A percentile compares a stretch with the other conserved stretches of the same genome.
Evolutionary conservation across 2,113 vertebrate genomes (phyloP).

Genomic region (Passer montanus): DNA sequence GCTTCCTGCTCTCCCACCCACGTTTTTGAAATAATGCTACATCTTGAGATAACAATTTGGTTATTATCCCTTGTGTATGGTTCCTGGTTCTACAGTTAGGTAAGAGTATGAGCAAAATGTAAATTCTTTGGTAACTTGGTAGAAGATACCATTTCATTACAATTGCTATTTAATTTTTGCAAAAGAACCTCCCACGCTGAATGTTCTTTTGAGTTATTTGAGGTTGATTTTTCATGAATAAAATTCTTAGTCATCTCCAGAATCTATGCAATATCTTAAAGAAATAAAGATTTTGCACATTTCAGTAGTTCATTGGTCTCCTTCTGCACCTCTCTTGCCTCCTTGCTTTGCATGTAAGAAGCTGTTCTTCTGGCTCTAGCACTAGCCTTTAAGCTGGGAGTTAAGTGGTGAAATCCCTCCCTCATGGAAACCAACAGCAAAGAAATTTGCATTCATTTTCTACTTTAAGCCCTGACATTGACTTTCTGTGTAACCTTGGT

Average conservation of each 20-base stretch:
- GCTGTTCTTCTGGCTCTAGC: neutral
- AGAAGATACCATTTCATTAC: conserved; percentile 62
- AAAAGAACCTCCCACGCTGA: conserved; percentile 53
- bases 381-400: neutral
- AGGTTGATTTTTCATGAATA: conserved; percentile 64
- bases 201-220: conserved; percentile 65
- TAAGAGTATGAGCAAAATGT: conserved; percentile 54
- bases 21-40: neutral
- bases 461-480: neutral
- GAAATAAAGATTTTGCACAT: neutral
- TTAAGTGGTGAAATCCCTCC: neutral
- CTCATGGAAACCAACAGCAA: neutral
- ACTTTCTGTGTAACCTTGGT: neutral
- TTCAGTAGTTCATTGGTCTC: neutral
- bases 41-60: neutral
- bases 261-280: conserved; percentile 39
- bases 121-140: conserved; percentile 33
- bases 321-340: neutral
- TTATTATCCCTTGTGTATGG: neutral
- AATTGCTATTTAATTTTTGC: conserved; percentile 58
- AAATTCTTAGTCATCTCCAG: conserved; percentile 64
- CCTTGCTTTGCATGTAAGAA: neutral
- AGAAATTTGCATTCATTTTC: neutral
- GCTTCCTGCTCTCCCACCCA: neutral
- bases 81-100: conserved; percentile 1